Conservation (phyloP, 2,797 vertebrate species). For the Molothrus aeneus region DNA sequence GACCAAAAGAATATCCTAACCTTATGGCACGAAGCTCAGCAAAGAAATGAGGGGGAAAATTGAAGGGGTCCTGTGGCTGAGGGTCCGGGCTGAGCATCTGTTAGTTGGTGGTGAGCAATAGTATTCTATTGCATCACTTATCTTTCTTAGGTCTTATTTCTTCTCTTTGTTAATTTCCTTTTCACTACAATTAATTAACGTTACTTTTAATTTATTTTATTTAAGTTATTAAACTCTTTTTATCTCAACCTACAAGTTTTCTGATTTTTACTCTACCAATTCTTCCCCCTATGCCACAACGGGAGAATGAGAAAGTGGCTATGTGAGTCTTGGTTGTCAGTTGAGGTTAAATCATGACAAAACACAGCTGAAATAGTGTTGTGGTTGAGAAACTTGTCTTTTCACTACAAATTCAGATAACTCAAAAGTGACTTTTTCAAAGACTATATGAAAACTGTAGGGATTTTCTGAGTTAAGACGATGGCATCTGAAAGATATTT, state of each 20-base stretch:
- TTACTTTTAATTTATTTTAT: background rate
- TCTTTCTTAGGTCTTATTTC: background rate
- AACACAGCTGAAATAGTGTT: background rate
- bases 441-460: background rate
- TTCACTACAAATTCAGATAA: background rate
- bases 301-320: background rate
- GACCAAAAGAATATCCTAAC: background rate
- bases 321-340: background rate
- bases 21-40: background rate
- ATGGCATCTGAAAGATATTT: background rate
- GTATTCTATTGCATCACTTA: background rate
- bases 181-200: background rate
- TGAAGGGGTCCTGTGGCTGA: rapidly evolving
- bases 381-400: background rate
- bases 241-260: background rate
- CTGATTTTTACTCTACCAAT: background rate
- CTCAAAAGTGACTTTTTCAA: background rate
- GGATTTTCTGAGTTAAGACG: background rate
- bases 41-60: rapidly evolving
- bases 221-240: background rate
- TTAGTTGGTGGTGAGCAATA: rapidly evolving
- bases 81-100: rapidly evolving
- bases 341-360: background rate
- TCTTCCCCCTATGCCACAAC: background rate
- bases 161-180: background rate